A percentile compares a stretch with the other conserved stretches of the same genome.
Evolutionary conservation across 2,113 vertebrate species (phyloP).

Genomic region (Pica pica): DNA sequence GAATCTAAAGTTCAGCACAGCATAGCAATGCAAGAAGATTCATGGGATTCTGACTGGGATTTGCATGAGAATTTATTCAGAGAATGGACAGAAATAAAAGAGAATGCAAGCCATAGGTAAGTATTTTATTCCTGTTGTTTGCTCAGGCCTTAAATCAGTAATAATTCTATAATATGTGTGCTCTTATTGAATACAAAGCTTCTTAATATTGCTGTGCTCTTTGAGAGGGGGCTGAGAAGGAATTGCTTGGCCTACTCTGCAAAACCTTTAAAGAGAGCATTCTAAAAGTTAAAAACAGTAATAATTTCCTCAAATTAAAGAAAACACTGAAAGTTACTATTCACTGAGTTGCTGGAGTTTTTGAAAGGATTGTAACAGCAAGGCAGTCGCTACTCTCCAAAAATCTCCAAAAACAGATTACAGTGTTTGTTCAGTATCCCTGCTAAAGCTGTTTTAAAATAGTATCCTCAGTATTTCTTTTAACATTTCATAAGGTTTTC

Average conservation of each 20-base stretch:
- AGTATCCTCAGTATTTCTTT: neutral
- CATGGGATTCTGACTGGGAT: constrained; percentile 92
- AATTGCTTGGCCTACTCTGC: neutral
- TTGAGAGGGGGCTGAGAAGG: neutral
- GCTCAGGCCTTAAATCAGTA: neutral
- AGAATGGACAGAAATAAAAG: constrained; percentile 86
- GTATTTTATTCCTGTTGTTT: constrained; percentile 25
- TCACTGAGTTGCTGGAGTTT: neutral
- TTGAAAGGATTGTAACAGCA: neutral
- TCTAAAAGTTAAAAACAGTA: neutral
- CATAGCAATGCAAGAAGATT: constrained; percentile 85
- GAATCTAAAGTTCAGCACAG: constrained; percentile 86
- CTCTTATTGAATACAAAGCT: neutral
- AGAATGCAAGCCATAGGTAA: constrained; percentile 82
- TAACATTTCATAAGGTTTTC: neutral
- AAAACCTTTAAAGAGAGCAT: neutral
- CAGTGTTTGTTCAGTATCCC: neutral
- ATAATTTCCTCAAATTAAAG: neutral
- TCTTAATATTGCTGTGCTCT: neutral
- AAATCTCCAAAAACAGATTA: neutral
- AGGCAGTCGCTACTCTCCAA: neutral
- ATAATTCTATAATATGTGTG: neutral
- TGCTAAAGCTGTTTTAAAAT: neutral
- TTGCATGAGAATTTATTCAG: constrained; percentile 87
- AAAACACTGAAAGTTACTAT: neutral